Base-by-base conservation (phyloP, 1,140 invertebrate species). In the Octopus sinensis region DNA sequence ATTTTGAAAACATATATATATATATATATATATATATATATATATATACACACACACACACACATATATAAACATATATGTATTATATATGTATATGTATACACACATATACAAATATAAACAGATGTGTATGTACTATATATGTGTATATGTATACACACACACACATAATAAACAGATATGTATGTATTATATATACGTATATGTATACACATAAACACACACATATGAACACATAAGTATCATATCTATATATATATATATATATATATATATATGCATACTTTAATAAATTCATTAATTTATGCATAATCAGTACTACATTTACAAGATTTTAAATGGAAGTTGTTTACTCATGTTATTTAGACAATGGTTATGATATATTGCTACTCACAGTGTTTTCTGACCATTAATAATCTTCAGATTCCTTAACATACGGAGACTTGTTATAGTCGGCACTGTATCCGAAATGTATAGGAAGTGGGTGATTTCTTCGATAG, bases 341-440 rank as follows among this genome's bases (percentile, higher is more conserved):
- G 30, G 30, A 43, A 43, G 30, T 43, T 43, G 30, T 43, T 43
- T 43, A 43, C 30, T 43, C 30, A 43, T 43, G 23, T 0, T 23
- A 23, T 23, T 23, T 23, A 43, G 30, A 43, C 3, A 43, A 43
- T 43, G 30, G 30, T 43, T 43, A 43, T 43, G 30, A 43, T 43
- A 43, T 43, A 43, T 43, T 43, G 17, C 6, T 75, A 87, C 85
- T 85, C 86, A 96, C 89, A 96, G 68, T 13, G 96, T 90, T 82
- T 94, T 93, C 75, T 97, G 93, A 1, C 98, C 98, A 73, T 96
- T 95, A 84, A 99, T 98, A 0, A 95, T 92, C 91, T 98, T 95
- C 78, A 99, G 91, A 89, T 98, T 98, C 62, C 95, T 93, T 86
- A 99, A 96, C 89, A 96, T 99, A 0, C 95, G 95, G 1, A 99